These are phyloP conservation scores for Meleagris gallopavo DNA, from an alignment of 2,113 vertebrate species.

Conservation along the genomic window DNA sequence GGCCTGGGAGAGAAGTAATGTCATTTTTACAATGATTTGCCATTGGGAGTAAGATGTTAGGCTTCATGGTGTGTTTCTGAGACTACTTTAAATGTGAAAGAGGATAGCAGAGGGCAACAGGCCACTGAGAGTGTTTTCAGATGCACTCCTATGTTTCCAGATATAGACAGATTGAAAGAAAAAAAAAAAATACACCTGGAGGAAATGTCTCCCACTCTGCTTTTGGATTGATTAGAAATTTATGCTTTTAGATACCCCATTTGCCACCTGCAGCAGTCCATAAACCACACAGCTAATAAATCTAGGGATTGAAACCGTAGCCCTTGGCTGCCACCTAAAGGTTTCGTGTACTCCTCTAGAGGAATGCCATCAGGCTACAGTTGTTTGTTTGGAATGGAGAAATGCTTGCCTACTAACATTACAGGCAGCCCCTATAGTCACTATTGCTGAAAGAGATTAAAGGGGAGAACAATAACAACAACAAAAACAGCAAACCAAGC, in stretches of 20 bases:
- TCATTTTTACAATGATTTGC: not conserved
- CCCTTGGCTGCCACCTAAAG: conserved; percentile 85
- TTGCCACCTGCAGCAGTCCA: conserved; percentile 22
- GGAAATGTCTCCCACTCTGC: not conserved
- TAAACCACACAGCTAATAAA: conserved; percentile 48
- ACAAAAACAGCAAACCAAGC: not conserved
- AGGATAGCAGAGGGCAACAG: not conserved
- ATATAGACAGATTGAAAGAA: not conserved
- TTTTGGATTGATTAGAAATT: not conserved
- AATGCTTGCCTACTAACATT: not conserved
- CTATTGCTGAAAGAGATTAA: not conserved
- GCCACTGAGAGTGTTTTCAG: not conserved
- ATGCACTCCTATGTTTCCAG: not conserved
- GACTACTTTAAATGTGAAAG: not conserved
- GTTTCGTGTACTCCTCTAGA: conserved; percentile 57
- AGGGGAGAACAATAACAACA: not conserved
- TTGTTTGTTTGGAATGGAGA: not conserved
- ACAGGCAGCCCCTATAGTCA: not conserved
- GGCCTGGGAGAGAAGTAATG: not conserved
- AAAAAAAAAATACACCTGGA: not conserved
- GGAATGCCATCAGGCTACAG: not conserved
- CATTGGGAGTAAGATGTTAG: not conserved
- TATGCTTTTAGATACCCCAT: not conserved
- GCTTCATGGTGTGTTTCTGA: not conserved
- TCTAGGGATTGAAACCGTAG: conserved; percentile 69